A percentile compares a stretch with the other conserved stretches of the same genome.
Conservation (phyloP, 2,797 vertebrate genomes). For the Hozukius guyotensis region DNA sequence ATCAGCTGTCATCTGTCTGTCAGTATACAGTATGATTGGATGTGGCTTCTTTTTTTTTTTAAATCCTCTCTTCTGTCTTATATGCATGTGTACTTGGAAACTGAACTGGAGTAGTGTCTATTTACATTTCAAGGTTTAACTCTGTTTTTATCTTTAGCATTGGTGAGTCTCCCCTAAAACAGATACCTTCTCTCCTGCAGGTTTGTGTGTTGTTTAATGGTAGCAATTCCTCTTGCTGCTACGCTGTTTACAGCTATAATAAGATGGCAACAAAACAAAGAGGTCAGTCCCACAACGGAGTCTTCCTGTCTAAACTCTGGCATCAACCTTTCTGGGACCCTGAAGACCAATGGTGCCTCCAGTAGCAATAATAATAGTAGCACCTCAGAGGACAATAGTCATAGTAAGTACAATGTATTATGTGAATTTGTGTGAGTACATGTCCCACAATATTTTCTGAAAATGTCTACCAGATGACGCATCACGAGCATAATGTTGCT, state of each 20-base stretch:
- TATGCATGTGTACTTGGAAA: not conserved
- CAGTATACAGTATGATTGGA: slow-evolving; percentile 45
- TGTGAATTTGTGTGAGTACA: not conserved
- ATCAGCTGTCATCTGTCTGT: slow-evolving; percentile 77
- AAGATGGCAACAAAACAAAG: slow-evolving; percentile 55
- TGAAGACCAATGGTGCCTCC: slow-evolving; percentile 61
- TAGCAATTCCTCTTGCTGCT: slow-evolving; percentile 75
- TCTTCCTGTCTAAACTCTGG: slow-evolving; percentile 48
- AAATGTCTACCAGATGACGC: not conserved
- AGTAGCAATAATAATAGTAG: not conserved
- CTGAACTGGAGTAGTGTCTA: not conserved
- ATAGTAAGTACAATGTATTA: slow-evolving; percentile 12
- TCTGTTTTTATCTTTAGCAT: not conserved
- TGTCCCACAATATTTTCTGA: not conserved
- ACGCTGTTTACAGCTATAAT: slow-evolving; percentile 66
- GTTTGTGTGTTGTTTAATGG: slow-evolving; percentile 77
- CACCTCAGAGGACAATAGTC: slow-evolving; percentile 34
- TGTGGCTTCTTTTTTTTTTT: not conserved
- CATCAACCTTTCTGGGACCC: slow-evolving; percentile 71
- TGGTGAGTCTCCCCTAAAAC: not conserved
- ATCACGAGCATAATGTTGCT: not conserved
- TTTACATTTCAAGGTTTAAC: too few relatives aligned
- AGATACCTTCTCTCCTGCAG: slow-evolving; percentile 54
- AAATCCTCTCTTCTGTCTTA: not conserved
- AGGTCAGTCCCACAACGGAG: slow-evolving; percentile 45